These are phyloP conservation scores for Dermochelys coriacea DNA, from an alignment of 2,797 vertebrate genomes.

Conservation along the genomic window DNA sequence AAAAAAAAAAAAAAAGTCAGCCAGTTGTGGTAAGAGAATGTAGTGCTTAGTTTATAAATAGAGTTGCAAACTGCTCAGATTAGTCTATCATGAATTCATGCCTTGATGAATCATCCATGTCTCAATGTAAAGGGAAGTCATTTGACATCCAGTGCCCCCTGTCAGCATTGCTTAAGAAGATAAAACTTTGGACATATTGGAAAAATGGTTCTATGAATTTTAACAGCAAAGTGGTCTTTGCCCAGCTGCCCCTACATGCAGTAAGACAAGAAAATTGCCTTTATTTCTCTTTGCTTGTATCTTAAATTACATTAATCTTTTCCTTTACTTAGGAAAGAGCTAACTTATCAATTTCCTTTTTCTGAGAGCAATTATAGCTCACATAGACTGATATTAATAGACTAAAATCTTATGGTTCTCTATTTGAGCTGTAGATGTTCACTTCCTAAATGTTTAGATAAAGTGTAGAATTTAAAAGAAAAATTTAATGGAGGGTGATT, in stretches of 20 bases:
- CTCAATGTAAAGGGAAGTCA: background rate
- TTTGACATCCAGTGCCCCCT: background rate
- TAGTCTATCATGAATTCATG: background rate
- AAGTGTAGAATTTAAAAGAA: background rate
- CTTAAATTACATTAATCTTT: background rate
- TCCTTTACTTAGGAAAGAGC: background rate
- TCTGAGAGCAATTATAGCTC: background rate
- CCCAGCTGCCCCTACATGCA: background rate
- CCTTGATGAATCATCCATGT: slow-evolving; percentile 7
- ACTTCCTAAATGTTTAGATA: background rate
- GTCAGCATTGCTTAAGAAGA: background rate
- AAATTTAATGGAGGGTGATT: background rate
- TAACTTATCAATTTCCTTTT: background rate
- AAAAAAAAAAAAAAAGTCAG: background rate
- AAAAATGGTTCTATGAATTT: background rate
- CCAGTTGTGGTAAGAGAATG: background rate
- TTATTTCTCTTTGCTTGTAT: background rate
- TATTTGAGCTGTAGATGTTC: background rate
- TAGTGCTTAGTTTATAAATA: background rate
- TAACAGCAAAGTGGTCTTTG: background rate
- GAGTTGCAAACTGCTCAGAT: background rate
- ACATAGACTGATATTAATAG: background rate
- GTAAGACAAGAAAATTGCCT: background rate
- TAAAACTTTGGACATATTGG: background rate
- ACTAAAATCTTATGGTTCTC: background rate